Conservation (phyloP, 2,888 invertebrate species). For the Xestia c-nigrum region DNA sequence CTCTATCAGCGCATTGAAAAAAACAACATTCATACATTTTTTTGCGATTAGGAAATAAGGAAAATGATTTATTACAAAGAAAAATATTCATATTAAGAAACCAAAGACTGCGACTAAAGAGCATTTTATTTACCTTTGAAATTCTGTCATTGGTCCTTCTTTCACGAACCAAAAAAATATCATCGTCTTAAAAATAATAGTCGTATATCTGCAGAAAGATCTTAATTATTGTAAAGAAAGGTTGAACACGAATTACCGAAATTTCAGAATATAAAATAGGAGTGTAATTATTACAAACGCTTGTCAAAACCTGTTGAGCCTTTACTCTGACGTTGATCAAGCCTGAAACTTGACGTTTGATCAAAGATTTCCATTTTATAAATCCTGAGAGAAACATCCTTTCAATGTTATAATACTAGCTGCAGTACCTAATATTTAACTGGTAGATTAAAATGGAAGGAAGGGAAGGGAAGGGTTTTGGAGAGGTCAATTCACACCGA, state of each 20-base stretch:
- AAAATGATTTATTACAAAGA: neutral
- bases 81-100: neutral
- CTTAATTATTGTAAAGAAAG: neutral
- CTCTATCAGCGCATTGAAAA: neutral
- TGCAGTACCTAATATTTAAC: neutral
- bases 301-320: slow-evolving; percentile 19
- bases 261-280: neutral
- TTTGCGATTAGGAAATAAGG: neutral
- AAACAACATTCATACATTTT: too few species aligned
- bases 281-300: neutral
- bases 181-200: neutral
- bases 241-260: neutral
- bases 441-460: too few species aligned
- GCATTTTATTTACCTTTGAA: neutral
- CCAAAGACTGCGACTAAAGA: neutral
- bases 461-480: too few species aligned
- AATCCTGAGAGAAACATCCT: slow-evolving; percentile 6
- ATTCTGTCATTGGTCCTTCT: neutral
- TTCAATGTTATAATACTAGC: neutral
- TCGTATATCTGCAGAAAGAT: neutral
- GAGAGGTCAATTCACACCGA: too few species aligned
- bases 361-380: slow-evolving; percentile 15
- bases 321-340: neutral
- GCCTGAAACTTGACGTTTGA: slow-evolving; percentile 11
- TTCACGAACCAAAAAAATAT: neutral